Percentiles rank a stretch among this genome's conserved stretches.
Evolutionary conservation across 2,113 vertebrate species (phyloP).

Genomic region (Periophthalmodon schlosseri): DNA sequence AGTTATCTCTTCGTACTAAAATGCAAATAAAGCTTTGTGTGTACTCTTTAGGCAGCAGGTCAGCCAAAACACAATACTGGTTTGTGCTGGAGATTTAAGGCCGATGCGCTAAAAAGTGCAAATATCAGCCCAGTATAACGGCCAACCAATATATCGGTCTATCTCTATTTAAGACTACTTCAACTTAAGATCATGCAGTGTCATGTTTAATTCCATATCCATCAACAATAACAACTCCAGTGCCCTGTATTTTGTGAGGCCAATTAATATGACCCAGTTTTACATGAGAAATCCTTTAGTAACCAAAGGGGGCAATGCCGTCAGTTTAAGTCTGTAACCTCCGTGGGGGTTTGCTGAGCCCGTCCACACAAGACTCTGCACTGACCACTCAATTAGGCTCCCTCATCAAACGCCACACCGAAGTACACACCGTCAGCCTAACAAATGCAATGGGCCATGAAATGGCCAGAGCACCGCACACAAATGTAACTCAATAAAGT

Average conservation of each 20-base stretch:
- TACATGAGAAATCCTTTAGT: conserved; percentile 34
- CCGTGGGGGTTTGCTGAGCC: conserved; percentile 42
- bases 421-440: conserved; percentile 35
- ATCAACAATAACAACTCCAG: conserved; percentile 21
- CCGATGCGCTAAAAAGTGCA: too few relatives aligned
- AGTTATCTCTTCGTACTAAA: too few relatives aligned
- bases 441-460: conserved; percentile 24
- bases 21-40: too few relatives aligned
- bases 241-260: conserved; percentile 43
- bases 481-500: conserved; percentile 29
- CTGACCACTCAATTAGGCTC: conserved; percentile 49
- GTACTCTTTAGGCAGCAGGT: too few relatives aligned
- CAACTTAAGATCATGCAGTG: background rate
- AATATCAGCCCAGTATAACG: too few relatives aligned
- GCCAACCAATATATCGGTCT: too few relatives aligned
- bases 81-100: too few relatives aligned
- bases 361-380: conserved; percentile 8
- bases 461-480: conserved; percentile 37
- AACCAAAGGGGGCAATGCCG: conserved; percentile 18
- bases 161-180: background rate
- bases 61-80: too few relatives aligned
- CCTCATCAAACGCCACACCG: conserved; percentile 40
- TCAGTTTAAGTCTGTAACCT: conserved; percentile 31
- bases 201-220: conserved; percentile 13
- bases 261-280: conserved; percentile 62